Evolutionary conservation across 2,113 vertebrate genomes (phyloP).

Genomic region (Cyprinodon variegatus): DNA sequence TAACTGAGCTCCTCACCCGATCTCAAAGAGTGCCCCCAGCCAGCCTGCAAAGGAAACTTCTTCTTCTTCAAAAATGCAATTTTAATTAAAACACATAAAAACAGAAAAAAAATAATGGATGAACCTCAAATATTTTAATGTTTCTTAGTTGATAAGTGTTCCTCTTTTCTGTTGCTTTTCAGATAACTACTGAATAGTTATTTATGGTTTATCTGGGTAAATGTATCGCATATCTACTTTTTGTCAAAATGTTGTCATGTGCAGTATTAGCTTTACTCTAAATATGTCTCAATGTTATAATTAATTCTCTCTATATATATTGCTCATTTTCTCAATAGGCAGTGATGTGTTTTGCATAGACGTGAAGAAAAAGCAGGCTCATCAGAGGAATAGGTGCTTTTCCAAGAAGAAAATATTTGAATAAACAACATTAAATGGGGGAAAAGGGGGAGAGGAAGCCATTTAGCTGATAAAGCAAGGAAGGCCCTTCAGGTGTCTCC

Average conservation of each 20-base stretch:
- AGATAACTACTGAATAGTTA: not conserved
- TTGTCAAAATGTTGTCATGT: not conserved
- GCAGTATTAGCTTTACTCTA: not conserved
- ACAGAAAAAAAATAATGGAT: not conserved
- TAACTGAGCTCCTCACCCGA: too few species aligned
- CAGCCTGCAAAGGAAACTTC: too few species aligned
- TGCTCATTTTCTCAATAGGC: not conserved
- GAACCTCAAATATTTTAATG: not conserved
- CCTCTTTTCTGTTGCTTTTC: not conserved
- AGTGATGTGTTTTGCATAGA: not conserved
- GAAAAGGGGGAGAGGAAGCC: conserved; percentile 52
- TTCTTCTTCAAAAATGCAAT: not conserved
- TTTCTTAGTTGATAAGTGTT: not conserved
- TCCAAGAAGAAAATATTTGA: conserved; percentile 28
- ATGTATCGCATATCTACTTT: not conserved
- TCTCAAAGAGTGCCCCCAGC: too few species aligned
- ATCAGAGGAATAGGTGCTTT: conserved; percentile 3
- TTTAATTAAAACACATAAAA: not conserved
- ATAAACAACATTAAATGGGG: conserved; percentile 53
- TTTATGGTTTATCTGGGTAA: not conserved
- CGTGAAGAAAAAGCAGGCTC: not conserved
- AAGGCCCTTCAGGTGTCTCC: conserved; percentile 79
- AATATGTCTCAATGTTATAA: not conserved
- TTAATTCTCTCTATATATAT: not conserved
- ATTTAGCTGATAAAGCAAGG: conserved; percentile 77